Percentiles rank a stretch among this genome's conserved stretches.
Evolutionary conservation across 2,888 invertebrate species (phyloP).

Genomic region (Protodeltote pygarga): DNA sequence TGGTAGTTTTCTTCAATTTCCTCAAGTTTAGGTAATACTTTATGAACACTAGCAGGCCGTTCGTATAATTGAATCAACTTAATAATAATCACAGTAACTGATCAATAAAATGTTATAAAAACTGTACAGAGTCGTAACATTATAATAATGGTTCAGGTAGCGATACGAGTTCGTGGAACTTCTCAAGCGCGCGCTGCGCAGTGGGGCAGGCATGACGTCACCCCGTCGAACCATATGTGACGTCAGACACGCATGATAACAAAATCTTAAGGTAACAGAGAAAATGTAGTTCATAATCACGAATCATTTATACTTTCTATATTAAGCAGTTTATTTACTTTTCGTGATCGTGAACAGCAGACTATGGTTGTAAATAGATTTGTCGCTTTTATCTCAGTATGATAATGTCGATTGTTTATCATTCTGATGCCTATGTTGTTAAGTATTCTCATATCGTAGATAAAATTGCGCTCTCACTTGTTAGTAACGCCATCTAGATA

Average conservation of each 20-base stretch:
- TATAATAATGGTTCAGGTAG: constrained; percentile 48
- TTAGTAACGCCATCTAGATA: constrained; percentile 66
- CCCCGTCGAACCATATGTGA: constrained; percentile 63
- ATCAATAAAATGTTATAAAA: constrained; percentile 38
- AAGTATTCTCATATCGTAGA: constrained; percentile 15
- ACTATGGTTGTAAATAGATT: constrained; percentile 2
- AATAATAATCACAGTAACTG: constrained; percentile 13
- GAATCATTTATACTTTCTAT: constrained; percentile 4
- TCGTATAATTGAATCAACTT: constrained; percentile 5
- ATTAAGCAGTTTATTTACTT: background rate
- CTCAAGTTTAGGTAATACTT: constrained; percentile 19
- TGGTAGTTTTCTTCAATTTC: constrained; percentile 20
- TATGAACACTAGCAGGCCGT: background rate
- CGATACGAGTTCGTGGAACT: constrained; percentile 62
- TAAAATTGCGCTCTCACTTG: constrained; percentile 15
- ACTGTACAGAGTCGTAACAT: constrained; percentile 38
- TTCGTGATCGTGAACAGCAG: constrained; percentile 4
- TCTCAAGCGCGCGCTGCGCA: constrained; percentile 56
- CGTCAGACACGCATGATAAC: constrained; percentile 55
- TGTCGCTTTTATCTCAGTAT: constrained; percentile 21
- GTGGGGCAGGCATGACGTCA: constrained; percentile 73
- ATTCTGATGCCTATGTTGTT: no score
- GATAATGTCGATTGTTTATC: no score
- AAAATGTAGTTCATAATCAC: constrained; percentile 8
- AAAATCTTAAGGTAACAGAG: constrained; percentile 27